Conservation (phyloP, 2,113 vertebrate genomes). For the Agapornis roseicollis region DNA sequence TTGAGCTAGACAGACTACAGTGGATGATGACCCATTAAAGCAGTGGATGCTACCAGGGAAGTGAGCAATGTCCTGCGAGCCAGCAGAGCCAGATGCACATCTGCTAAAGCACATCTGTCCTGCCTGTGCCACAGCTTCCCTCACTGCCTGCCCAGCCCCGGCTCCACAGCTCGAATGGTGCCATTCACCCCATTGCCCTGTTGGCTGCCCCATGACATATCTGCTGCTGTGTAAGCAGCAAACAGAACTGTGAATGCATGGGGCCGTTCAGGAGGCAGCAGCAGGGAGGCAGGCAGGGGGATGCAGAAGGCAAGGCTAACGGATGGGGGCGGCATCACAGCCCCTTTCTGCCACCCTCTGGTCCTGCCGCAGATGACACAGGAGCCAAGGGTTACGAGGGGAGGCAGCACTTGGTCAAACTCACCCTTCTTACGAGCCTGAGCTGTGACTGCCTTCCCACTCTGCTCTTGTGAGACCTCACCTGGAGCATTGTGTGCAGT, state of each 20-base stretch:
- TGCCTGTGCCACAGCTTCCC: background rate
- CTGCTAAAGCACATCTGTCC: background rate
- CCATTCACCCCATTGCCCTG: background rate
- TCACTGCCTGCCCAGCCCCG: background rate
- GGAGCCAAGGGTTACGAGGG: background rate
- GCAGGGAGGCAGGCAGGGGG: background rate
- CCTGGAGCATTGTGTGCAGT: too few relatives aligned
- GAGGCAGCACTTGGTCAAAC: background rate
- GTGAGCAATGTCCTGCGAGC: background rate
- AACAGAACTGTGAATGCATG: slow-evolving; percentile 1
- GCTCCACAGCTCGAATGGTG: background rate
- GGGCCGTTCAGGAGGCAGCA: background rate
- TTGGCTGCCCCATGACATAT: background rate
- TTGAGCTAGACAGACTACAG: background rate
- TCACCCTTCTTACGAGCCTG: background rate
- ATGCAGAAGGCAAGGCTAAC: background rate
- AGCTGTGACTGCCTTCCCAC: accelerated
- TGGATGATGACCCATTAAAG: background rate
- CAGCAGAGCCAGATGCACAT: background rate
- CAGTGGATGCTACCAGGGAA: background rate
- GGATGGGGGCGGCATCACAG: background rate
- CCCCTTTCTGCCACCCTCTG: background rate
- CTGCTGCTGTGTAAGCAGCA: background rate
- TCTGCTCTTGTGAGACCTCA: too few relatives aligned
- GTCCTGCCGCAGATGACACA: background rate